phyloP scores from a whole-genome alignment of 2,888 invertebrate genomes.

The Taenaris catops region DNA sequence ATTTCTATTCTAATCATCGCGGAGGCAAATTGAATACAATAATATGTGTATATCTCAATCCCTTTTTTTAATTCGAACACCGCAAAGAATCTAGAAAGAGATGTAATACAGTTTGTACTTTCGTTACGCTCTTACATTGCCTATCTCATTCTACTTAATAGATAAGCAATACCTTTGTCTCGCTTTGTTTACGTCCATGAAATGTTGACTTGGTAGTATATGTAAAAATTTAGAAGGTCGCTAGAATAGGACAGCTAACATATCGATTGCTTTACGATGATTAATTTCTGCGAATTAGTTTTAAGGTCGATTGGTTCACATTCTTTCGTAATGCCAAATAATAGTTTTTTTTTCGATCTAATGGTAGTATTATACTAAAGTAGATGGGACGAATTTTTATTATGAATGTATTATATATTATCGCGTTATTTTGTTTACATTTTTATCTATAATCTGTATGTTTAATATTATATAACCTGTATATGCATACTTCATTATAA shows the following conservation, averaged over 20 bases:
- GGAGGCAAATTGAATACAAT: slow-evolving; percentile 5
- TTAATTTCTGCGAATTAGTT: too few relatives aligned
- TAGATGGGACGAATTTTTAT: too few relatives aligned
- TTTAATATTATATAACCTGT: too few relatives aligned
- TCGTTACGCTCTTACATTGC: slow-evolving; percentile 37
- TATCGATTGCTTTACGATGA: too few relatives aligned
- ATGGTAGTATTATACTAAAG: too few relatives aligned
- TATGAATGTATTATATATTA: too few relatives aligned
- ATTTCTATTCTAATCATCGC: background rate
- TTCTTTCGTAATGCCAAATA: too few relatives aligned
- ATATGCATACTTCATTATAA: too few relatives aligned
- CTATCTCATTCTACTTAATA: slow-evolving; percentile 45
- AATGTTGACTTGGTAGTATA: slow-evolving; percentile 55
- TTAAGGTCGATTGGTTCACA: too few relatives aligned
- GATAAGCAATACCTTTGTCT: slow-evolving; percentile 53
- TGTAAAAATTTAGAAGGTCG: slow-evolving; percentile 34
- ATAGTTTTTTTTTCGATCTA: too few relatives aligned
- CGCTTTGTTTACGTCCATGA: slow-evolving; percentile 68
- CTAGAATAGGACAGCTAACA: background rate
- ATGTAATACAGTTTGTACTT: slow-evolving; percentile 33
- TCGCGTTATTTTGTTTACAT: too few relatives aligned
- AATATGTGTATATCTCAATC: slow-evolving; percentile 21
- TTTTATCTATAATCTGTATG: too few relatives aligned
- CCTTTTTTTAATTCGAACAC: slow-evolving; percentile 28
- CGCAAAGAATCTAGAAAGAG: slow-evolving; percentile 39